Evolutionary conservation across 2,888 invertebrate species (phyloP).

Genomic region (Pecten maximus): DNA sequence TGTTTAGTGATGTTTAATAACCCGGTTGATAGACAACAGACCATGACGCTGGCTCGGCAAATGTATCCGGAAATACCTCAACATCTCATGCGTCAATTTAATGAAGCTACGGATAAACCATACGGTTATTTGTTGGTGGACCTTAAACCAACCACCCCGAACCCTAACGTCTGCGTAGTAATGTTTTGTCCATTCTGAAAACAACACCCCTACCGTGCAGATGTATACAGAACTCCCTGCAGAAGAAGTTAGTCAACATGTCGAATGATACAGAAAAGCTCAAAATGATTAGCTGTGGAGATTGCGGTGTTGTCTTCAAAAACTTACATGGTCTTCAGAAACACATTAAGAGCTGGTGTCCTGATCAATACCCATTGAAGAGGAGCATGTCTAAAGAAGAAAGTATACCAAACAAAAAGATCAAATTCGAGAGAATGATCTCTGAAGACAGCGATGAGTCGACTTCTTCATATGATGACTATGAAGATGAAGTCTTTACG

Average conservation of each 20-base stretch:
- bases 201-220: too few relatives aligned
- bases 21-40: conserved; percentile 49
- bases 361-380: neutral
- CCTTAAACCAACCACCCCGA: conserved; percentile 49
- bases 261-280: neutral
- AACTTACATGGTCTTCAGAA: conserved; percentile 44
- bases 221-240: neutral
- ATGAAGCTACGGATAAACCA: conserved; percentile 40
- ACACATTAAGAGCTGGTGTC: conserved; percentile 51
- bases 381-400: neutral
- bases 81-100: conserved; percentile 41
- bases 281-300: conserved; percentile 49
- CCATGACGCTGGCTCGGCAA: conserved; percentile 54
- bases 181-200: conserved; percentile 35
- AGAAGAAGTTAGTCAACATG: neutral
- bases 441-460: neutral
- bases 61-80: conserved; percentile 51
- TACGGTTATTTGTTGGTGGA: conserved; percentile 51
- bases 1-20: conserved; percentile 51
- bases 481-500: neutral
- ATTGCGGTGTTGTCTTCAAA: conserved; percentile 50
- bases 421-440: neutral
- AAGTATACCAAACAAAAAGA: neutral
- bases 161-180: conserved; percentile 36
- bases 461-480: neutral